Conservation (phyloP, 1,140 invertebrate species). For the Cyclina sinensis region DNA sequence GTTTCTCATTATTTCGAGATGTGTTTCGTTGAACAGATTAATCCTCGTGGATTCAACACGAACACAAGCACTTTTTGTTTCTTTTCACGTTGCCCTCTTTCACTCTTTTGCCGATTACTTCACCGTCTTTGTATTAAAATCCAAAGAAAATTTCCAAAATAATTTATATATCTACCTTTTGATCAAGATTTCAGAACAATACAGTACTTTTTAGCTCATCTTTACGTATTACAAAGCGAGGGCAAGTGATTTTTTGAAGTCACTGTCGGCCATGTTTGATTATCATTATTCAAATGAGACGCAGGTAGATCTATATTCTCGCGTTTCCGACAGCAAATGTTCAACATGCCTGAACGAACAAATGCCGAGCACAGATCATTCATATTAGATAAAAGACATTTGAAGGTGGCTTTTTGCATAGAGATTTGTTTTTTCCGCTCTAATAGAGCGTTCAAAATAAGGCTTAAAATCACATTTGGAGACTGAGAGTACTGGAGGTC, state of each 20-base stretch:
- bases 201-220: background rate
- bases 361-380: constrained; percentile 8
- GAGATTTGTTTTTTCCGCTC: constrained; percentile 10
- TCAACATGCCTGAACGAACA: background rate
- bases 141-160: background rate
- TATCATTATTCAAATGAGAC: constrained; percentile 44
- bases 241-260: constrained; percentile 10
- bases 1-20: no score
- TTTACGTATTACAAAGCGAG: background rate
- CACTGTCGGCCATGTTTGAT: constrained; percentile 46
- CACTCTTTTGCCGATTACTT: background rate
- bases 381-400: constrained; percentile 6
- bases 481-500: background rate
- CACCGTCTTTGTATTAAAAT: background rate
- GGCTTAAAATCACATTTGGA: background rate
- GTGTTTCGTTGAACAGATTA: no score
- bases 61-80: background rate
- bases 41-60: no score
- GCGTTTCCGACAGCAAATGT: background rate
- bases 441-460: background rate
- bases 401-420: background rate
- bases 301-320: constrained; percentile 31
- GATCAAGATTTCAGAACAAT: background rate
- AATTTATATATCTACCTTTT: background rate
- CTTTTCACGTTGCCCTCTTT: background rate